Percentiles rank a stretch among this genome's conserved stretches.
These are phyloP conservation scores for Chromis chromis DNA, from an alignment of 2,797 vertebrate species.

Conservation along the genomic window DNA sequence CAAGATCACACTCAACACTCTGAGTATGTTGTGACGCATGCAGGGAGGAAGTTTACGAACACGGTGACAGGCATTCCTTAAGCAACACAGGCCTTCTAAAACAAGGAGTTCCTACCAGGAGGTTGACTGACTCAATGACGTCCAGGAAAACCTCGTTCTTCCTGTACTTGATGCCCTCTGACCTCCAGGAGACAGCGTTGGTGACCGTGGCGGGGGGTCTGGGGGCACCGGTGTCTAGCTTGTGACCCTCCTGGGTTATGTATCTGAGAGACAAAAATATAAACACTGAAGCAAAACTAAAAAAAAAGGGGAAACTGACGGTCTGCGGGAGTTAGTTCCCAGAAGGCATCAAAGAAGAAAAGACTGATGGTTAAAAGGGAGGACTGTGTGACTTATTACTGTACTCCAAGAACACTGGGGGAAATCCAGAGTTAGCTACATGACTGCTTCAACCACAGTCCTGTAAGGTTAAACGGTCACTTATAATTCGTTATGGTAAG, in stretches of 20 bases:
- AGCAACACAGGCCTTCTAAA: conserved; percentile 66
- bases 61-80: conserved; percentile 39
- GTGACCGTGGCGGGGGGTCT: conserved; percentile 93
- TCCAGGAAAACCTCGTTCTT: conserved; percentile 93
- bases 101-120: conserved; percentile 88
- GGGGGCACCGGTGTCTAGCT: conserved; percentile 96
- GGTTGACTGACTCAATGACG: conserved; percentile 99
- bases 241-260: conserved; percentile 99
- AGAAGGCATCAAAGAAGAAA: conserved; percentile 57
- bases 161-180: conserved; percentile 88
- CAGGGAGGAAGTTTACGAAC: conserved; percentile 56
- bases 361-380: conserved; percentile 30
- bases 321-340: conserved; percentile 43
- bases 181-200: conserved; percentile 89
- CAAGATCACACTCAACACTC: conserved; percentile 10
- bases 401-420: conserved; percentile 18
- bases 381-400: conserved; percentile 47
- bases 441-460: conserved; percentile 15
- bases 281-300: conserved; percentile 48
- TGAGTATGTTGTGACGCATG: conserved; percentile 44
- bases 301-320: conserved; percentile 41
- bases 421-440: conserved; percentile 54
- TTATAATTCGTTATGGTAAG: background rate
- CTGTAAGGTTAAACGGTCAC: conserved; percentile 28
- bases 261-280: conserved; percentile 84